These are phyloP conservation scores for Notolabrus celidotus DNA, from an alignment of 2,797 vertebrate genomes.

Conservation along the genomic window DNA sequence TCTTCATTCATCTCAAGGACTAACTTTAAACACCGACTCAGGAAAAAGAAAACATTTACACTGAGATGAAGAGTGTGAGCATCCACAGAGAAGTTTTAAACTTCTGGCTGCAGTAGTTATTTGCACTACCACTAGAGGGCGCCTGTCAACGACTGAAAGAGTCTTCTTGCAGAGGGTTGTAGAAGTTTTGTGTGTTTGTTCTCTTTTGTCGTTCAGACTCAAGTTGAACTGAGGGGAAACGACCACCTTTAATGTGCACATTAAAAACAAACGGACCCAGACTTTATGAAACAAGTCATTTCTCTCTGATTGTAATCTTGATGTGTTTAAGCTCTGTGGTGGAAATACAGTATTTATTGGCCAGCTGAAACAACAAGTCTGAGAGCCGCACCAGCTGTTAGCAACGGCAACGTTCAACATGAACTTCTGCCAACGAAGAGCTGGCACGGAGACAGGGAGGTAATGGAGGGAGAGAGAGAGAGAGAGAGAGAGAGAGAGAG, in stretches of 20 bases:
- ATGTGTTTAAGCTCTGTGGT: slow-evolving; percentile 24
- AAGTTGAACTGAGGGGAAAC: neutral
- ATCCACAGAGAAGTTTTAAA: too few species aligned
- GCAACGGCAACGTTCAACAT: slow-evolving; percentile 33
- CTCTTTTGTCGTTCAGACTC: neutral
- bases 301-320: slow-evolving; percentile 8
- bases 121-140: neutral
- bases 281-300: neutral
- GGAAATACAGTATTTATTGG: slow-evolving; percentile 44
- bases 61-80: too few species aligned
- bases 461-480: neutral
- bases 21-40: too few species aligned
- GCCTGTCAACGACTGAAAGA: neutral
- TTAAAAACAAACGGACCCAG: neutral
- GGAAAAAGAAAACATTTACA: too few species aligned
- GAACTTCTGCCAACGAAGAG: slow-evolving; percentile 37
- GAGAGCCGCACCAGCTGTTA: slow-evolving; percentile 49
- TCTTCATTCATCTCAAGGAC: too few species aligned
- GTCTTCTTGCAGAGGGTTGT: neutral
- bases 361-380: slow-evolving; percentile 41
- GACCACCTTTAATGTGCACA: neutral
- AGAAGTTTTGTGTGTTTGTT: too few species aligned
- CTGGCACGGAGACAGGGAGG: slow-evolving; percentile 25
- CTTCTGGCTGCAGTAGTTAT: neutral
- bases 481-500: slow-evolving; percentile 15